Percentiles rank a stretch among this genome's conserved stretches.
phyloP scores from a whole-genome alignment of 1,140 invertebrate species.

The Teleopsis dalmanni region DNA sequence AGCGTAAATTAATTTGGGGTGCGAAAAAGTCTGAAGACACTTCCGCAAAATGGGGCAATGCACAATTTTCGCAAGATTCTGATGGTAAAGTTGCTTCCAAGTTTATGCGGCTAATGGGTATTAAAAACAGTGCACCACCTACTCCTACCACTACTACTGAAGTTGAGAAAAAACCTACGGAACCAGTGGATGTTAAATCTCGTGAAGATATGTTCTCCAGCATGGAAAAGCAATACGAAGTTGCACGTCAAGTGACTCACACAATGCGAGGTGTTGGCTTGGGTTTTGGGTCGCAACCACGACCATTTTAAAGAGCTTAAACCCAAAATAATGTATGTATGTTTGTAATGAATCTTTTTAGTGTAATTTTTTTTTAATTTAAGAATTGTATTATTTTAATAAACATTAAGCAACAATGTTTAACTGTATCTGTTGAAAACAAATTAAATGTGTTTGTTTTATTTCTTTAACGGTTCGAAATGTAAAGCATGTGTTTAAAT shows the following conservation, averaged over 20 bases:
- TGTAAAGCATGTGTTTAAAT: too few species aligned
- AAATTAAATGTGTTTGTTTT: too few species aligned
- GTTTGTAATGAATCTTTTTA: too few species aligned
- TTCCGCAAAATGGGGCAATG: constrained; percentile 69
- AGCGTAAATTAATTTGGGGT: constrained; percentile 82
- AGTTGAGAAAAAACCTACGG: constrained; percentile 42
- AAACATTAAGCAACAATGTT: too few species aligned
- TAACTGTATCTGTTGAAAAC: too few species aligned
- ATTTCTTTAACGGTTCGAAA: too few species aligned
- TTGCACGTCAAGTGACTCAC: constrained; percentile 85
- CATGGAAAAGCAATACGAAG: constrained; percentile 91
- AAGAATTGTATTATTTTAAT: too few species aligned
- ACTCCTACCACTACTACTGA: constrained; percentile 6
- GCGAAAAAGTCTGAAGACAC: constrained; percentile 56
- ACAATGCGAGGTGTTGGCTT: constrained; percentile 87
- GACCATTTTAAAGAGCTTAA: constrained; percentile 25
- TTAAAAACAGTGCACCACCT: constrained; percentile 46
- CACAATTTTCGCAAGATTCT: constrained; percentile 77
- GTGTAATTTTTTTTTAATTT: too few species aligned
- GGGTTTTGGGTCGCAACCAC: constrained; percentile 56
- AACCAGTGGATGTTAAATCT: constrained; percentile 60
- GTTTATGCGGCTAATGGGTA: constrained; percentile 93
- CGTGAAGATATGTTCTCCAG: constrained; percentile 86
- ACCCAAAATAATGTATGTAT: background rate
- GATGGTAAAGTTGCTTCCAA: constrained; percentile 89